These are phyloP conservation scores for Varecia variegata DNA, from an alignment of 2,797 vertebrate genomes.

Conservation along the genomic window DNA sequence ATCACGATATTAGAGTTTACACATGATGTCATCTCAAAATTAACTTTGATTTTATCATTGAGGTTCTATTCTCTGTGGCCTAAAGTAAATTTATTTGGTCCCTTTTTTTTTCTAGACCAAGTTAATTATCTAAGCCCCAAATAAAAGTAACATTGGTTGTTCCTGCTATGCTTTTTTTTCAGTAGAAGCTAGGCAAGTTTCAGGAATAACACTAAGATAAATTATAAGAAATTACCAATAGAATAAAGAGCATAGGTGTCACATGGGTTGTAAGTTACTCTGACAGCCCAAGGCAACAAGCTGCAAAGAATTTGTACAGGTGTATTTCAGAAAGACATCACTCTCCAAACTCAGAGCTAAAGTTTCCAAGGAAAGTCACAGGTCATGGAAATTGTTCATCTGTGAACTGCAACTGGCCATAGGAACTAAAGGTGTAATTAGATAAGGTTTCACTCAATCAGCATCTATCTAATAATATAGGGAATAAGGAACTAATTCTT, in stretches of 20 bases:
- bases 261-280: background rate
- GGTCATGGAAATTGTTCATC: background rate
- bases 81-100: background rate
- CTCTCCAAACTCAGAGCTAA: background rate
- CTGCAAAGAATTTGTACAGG: background rate
- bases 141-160: background rate
- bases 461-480: background rate
- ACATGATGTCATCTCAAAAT: background rate
- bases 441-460: background rate
- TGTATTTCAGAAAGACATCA: background rate
- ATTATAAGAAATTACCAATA: background rate
- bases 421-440: background rate
- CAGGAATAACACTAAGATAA: constrained; percentile 14
- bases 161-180: background rate
- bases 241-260: constrained; percentile 30
- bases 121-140: background rate
- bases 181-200: background rate
- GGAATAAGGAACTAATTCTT: background rate
- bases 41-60: background rate
- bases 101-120: background rate
- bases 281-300: constrained; percentile 26
- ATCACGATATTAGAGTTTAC: background rate
- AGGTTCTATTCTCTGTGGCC: background rate
- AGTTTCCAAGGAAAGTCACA: background rate
- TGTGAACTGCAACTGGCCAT: background rate